Evolutionary conservation across 2,113 vertebrate species (phyloP), one percentile per base, ranked within the genome.

Genomic region (Oenanthe melanoleuca): DNA sequence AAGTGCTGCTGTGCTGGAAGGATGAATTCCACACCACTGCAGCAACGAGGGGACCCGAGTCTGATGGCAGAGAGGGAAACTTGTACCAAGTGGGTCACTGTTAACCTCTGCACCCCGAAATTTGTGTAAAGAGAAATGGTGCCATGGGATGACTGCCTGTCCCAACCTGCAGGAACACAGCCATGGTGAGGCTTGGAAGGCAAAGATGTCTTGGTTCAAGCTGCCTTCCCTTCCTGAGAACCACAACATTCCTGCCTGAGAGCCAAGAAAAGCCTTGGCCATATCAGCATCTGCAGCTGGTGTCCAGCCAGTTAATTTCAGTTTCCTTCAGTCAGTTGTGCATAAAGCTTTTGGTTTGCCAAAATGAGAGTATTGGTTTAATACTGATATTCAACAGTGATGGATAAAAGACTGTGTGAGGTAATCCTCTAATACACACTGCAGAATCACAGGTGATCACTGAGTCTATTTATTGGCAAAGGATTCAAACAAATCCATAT

Each of bases 81-180:
- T 25, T 45, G 14, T 26, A 11, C 42, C 26, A 21, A 7, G 2
- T 17, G 25, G 23, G 16, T 56, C 52, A 34, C 57, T 33, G 33
- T 17, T 44, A 29, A 50, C 15, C 20, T 53, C 44, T 66, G 33
- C 61, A 60, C n/a, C 15, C 7, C 2, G 2, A 69, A 23, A 49
- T 37, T 6, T 12, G 8, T 6, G 12, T 21, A 23, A 14, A 25
- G 55, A 23, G n/a, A 33, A 45, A 7, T 0, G 1, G 28, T 33
- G 31, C 44, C 21, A 2, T 5, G 37, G n/a, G 70, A 33, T 5
- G 45, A 24, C 5, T 60, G 66, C 17, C 33, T 37, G 55, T 14
- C 33, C 63, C 44, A 57, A 52, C 19, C 78, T 31, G 8, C 57
- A 40, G 44, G 20, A 61, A 12, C 44, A 56, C 59, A n/a, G 66